Evolutionary conservation across 2,113 vertebrate genomes (phyloP), one percentile per base, ranked within the genome.

Genomic region (Megaceryle torquata): DNA sequence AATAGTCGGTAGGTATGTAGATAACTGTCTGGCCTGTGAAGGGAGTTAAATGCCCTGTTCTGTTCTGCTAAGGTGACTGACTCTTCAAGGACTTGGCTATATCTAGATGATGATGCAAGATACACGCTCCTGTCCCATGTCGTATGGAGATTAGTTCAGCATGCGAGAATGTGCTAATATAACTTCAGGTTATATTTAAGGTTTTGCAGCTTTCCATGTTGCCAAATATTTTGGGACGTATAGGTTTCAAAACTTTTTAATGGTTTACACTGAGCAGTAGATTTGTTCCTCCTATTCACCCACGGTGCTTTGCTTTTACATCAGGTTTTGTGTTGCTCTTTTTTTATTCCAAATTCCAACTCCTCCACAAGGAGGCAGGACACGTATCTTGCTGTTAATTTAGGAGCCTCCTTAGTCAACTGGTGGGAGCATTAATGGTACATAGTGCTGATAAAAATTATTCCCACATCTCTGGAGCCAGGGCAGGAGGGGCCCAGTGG

Each of bases 111-210:
- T 68, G 83, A 91, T 90, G 70, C 70, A 87, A 78, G 86, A 65
- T 46, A n/a, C 11, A 28, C 71, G 14, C 54, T 81, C 46, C 68
- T 41, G n/a, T 88, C 78, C 65, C 26, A 5, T 44, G 76, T 67
- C 2, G 0, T 87, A 31, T 28, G 51, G 74, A 71, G 78, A 87
- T 85, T 48, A 85, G 53, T 69, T 96, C 82, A 92, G 69, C 61
- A 13, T 56, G 43, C 43, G 75, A 44, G 86, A 92, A 91, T 91
- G 80, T 70, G 65, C 82, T 76, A 74, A 25, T 77, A 29, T 84
- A 91, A 91, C 53, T 87, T 82, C 33, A 90, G 74, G 60, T 93
- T 92, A 65, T 59, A 44, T 89, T 76, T 95, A 60, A 83, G 29
- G 53, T 82, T 89, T 51, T 72, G 8, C 68, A 68, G 44, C 43